phyloP scores from a whole-genome alignment of 23 tunicate genomes.

The Trididemnum nubilum region DNA sequence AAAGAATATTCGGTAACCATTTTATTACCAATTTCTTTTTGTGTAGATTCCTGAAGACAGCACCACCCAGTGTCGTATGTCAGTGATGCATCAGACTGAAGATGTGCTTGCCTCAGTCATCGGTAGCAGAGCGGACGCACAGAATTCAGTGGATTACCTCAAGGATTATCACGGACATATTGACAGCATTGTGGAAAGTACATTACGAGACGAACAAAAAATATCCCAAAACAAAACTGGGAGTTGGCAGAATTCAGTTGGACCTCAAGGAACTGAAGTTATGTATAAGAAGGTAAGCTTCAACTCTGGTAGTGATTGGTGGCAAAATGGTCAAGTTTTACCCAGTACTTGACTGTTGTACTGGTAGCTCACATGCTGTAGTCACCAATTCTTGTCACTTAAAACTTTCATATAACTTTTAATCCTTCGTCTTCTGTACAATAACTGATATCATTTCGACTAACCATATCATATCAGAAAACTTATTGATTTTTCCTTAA shows the following conservation, averaged over 20 bases:
- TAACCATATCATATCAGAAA: too few relatives aligned
- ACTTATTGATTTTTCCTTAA: too few relatives aligned
- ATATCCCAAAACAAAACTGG: slow-evolving; percentile 47
- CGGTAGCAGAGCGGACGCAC: slow-evolving; percentile 45
- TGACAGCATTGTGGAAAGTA: slow-evolving; percentile 45
- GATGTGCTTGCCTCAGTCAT: slow-evolving; percentile 77
- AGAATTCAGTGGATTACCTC: slow-evolving; percentile 33
- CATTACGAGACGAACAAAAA: slow-evolving; percentile 59
- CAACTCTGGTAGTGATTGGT: too few relatives aligned
- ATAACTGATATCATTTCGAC: too few relatives aligned
- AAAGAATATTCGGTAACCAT: too few relatives aligned
- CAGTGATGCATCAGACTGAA: slow-evolving; percentile 86
- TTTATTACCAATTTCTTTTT: too few relatives aligned
- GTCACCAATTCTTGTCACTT: too few relatives aligned
- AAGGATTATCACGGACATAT: slow-evolving; percentile 57
- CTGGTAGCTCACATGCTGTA: too few relatives aligned
- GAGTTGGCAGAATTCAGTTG: slow-evolving; percentile 56
- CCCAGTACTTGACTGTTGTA: too few relatives aligned
- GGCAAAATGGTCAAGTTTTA: neutral
- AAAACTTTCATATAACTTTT: too few relatives aligned
- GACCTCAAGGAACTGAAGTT: slow-evolving; percentile 49
- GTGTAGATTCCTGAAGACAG: slow-evolving; percentile 67
- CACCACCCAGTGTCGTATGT: slow-evolving; percentile 80
- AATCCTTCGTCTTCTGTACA: too few relatives aligned
- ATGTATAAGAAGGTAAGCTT: slow-evolving; percentile 67